Conservation (phyloP, 37 sponge, comb jelly and placozoan genomes). For the Agelas oroides region DNA sequence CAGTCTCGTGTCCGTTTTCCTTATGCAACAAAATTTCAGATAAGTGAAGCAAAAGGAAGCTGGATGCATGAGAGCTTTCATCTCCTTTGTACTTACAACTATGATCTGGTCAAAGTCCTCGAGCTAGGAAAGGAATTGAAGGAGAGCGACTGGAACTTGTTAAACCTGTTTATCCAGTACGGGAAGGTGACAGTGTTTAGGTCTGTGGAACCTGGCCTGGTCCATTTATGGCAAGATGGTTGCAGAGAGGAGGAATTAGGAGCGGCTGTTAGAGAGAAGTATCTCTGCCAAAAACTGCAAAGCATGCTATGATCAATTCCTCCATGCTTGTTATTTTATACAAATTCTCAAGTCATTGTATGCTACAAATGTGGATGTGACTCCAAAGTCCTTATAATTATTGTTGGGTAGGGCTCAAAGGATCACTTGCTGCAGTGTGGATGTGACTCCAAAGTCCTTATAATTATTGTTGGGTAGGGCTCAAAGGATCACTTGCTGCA, state of each 20-base stretch:
- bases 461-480: no score
- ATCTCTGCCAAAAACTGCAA: conserved; percentile 23
- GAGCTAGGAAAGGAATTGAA: neutral
- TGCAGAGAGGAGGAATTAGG: conserved; percentile 40
- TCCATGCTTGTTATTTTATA: no score
- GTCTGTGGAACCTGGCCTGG: conserved; percentile 64
- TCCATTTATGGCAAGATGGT: conserved; percentile 66
- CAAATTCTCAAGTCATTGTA: no score
- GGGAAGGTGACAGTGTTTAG: conserved; percentile 33
- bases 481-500: no score
- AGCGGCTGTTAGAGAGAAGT: conserved; percentile 7
- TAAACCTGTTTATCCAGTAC: conserved; percentile 25
- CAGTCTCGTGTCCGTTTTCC: conserved; percentile 35
- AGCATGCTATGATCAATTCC: neutral
- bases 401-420: no score
- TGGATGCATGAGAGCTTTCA: conserved; percentile 58
- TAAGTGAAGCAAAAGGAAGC: conserved; percentile 19
- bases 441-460: no score
- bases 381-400: no score
- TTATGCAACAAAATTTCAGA: conserved; percentile 41
- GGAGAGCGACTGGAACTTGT: conserved; percentile 26
- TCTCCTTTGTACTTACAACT: conserved; percentile 47
- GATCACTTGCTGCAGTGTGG: no score
- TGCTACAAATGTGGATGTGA: no score
- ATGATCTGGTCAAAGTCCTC: conserved; percentile 36